These are phyloP conservation scores for Hycleus cichorii DNA, from an alignment of 1,140 invertebrate genomes.

Conservation along the genomic window DNA sequence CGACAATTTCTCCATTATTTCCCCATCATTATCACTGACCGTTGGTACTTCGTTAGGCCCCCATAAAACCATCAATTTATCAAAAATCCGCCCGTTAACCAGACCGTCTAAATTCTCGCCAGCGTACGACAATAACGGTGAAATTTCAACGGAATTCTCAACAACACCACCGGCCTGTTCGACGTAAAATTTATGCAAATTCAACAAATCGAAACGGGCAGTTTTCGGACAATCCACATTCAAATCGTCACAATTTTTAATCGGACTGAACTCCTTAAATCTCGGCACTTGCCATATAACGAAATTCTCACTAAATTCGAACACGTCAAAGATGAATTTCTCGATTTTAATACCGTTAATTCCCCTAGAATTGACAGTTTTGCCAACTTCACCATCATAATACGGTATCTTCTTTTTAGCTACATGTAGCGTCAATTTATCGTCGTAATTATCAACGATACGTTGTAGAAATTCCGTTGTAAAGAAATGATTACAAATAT, in stretches of 20 bases:
- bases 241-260: slow-evolving; percentile 86
- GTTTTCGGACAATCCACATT: slow-evolving; percentile 89
- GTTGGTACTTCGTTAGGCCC: too few relatives aligned
- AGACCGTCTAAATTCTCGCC: slow-evolving; percentile 68
- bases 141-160: slow-evolving; percentile 77
- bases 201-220: slow-evolving; percentile 69
- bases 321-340: slow-evolving; percentile 99
- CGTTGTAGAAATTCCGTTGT: slow-evolving; percentile 74
- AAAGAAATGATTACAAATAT: slow-evolving; percentile 99
- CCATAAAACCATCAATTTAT: slow-evolving; percentile 10
- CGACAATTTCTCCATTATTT: too few relatives aligned
- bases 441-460: slow-evolving; percentile 56
- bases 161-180: slow-evolving; percentile 74
- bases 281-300: slow-evolving; percentile 89
- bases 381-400: slow-evolving; percentile 67
- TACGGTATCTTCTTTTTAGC: slow-evolving; percentile 95
- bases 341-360: slow-evolving; percentile 96
- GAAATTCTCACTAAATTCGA: slow-evolving; percentile 85
- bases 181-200: slow-evolving; percentile 78
- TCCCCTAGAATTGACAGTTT: slow-evolving; percentile 55
- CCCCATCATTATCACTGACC: too few relatives aligned
- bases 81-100: slow-evolving; percentile 26
- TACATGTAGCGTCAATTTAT: slow-evolving; percentile 79
- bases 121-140: slow-evolving; percentile 82
- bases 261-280: slow-evolving; percentile 91